phyloP scores from a whole-genome alignment of 2,888 invertebrate species.

The Lutraria lutraria region DNA sequence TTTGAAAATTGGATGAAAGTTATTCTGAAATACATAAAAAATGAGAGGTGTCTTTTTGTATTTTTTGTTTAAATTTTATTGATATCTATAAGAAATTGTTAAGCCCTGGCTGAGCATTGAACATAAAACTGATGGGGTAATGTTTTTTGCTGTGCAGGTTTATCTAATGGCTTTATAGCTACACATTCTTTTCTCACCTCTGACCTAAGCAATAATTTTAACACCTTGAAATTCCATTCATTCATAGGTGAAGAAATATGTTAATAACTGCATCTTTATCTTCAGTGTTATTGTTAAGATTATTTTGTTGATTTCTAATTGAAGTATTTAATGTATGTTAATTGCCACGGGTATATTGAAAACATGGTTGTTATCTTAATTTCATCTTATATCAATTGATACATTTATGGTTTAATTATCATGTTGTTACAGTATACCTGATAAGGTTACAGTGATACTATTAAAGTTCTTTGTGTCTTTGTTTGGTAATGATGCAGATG shows the following conservation, averaged over 20 bases:
- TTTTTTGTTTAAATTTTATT: too few species aligned
- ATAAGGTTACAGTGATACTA: neutral
- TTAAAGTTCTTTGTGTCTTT: constrained; percentile 38
- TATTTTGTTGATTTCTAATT: neutral
- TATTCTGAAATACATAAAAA: too few species aligned
- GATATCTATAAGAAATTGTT: too few species aligned
- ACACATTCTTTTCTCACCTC: constrained; percentile 8
- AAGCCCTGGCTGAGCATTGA: too few species aligned
- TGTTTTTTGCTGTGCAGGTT: neutral
- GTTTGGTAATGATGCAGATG: constrained; percentile 35
- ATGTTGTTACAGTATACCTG: neutral
- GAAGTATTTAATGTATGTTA: neutral
- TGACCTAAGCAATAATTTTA: neutral
- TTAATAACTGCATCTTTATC: neutral
- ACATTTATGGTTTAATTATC: constrained; percentile 4
- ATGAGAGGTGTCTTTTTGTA: too few species aligned
- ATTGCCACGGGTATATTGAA: neutral
- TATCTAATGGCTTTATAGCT: neutral
- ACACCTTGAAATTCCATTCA: constrained; percentile 10
- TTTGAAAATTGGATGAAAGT: too few species aligned
- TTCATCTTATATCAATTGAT: neutral
- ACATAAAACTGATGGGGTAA: neutral
- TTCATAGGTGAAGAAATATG: neutral
- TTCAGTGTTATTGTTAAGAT: neutral
- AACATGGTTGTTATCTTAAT: neutral